These are phyloP conservation scores for Lonchura striata DNA, from an alignment of 2,113 vertebrate species.

Conservation along the genomic window DNA sequence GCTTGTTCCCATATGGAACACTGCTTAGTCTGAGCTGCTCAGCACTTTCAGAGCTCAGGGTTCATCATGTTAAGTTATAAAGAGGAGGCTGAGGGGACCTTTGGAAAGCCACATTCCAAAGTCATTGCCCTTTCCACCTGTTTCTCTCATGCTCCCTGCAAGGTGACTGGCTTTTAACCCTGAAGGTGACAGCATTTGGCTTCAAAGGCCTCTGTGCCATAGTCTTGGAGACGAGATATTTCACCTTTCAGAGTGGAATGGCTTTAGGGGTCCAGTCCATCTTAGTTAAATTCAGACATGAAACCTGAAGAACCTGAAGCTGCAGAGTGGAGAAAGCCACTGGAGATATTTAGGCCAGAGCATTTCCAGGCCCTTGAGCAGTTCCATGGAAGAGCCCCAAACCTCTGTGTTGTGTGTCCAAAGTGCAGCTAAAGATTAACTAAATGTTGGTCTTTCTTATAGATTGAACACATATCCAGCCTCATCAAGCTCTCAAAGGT, in stretches of 20 bases:
- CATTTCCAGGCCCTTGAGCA: not conserved
- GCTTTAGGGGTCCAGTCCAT: not conserved
- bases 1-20: not conserved
- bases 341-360: not conserved
- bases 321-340: not conserved
- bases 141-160: fast-evolving
- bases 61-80: not conserved
- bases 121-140: not conserved
- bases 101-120: not conserved
- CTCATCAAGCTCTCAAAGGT: constrained; percentile 99
- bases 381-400: not conserved
- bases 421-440: not conserved
- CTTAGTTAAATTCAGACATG: not conserved
- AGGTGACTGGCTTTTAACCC: not conserved
- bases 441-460: constrained; percentile 61
- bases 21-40: not conserved
- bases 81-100: not conserved
- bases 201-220: not conserved
- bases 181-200: not conserved
- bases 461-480: constrained; percentile 97
- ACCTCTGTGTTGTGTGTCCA: not conserved
- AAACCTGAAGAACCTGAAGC: not conserved
- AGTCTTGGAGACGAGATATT: not conserved
- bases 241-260: not conserved
- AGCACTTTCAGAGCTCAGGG: not conserved